Conservation (phyloP, 2,888 invertebrate species). For the Epiblema foenella region DNA sequence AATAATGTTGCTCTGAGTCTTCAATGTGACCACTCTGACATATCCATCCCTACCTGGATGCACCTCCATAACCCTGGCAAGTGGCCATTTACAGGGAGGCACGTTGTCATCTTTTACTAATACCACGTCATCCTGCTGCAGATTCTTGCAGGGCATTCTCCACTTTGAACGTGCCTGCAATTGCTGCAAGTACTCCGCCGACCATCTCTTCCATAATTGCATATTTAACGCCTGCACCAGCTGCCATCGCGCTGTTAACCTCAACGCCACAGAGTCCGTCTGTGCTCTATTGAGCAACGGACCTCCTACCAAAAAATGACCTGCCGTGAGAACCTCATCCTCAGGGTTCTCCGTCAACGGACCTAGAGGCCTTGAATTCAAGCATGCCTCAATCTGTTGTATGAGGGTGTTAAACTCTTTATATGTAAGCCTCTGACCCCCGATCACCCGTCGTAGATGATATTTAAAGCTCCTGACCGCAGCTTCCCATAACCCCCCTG, state of each 20-base stretch:
- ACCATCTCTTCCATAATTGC: no score
- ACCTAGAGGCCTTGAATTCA: slow-evolving; percentile 20
- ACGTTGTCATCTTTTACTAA: neutral
- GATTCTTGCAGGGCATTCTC: neutral
- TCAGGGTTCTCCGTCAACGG: slow-evolving; percentile 18
- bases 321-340: no score
- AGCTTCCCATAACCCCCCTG: slow-evolving; percentile 41
- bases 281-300: no score
- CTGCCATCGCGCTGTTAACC: no score
- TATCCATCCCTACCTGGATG: slow-evolving; percentile 18
- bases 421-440: slow-evolving; percentile 36
- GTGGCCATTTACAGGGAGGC: slow-evolving; percentile 17
- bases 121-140: neutral
- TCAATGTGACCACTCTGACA: slow-evolving; percentile 15
- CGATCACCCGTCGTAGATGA: slow-evolving; percentile 42
- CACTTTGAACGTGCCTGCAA: neutral
- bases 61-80: slow-evolving; percentile 7
- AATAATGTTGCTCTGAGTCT: neutral
- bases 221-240: no score
- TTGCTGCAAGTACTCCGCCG: neutral
- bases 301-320: no score
- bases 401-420: slow-evolving; percentile 41
- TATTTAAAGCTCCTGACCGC: slow-evolving; percentile 36
- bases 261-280: no score
- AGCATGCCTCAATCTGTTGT: slow-evolving; percentile 5